A percentile compares a stretch with the other conserved stretches of the same genome.
Evolutionary conservation across 2,113 vertebrate genomes (phyloP).

Genomic region (Indri indri): DNA sequence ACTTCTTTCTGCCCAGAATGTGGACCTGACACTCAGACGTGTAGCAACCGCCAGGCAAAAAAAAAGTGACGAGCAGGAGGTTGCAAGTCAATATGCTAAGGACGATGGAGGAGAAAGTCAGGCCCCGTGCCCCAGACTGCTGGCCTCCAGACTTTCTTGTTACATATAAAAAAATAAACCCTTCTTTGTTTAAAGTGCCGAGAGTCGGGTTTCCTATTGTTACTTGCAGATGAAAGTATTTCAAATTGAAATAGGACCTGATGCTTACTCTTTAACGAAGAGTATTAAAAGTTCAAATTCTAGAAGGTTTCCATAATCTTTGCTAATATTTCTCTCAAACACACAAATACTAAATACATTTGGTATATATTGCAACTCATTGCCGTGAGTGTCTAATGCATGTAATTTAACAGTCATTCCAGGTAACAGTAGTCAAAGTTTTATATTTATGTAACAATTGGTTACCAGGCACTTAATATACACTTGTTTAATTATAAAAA

Average conservation of each 20-base stretch:
- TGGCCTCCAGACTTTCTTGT: not conserved
- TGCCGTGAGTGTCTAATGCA: not conserved
- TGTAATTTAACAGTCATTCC: not conserved
- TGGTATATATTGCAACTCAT: not conserved
- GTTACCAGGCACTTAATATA: not conserved
- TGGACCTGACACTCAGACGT: not conserved
- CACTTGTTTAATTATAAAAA: not conserved
- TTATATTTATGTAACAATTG: not conserved
- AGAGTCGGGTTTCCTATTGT: not conserved
- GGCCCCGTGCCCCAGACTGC: not conserved
- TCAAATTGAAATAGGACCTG: not conserved
- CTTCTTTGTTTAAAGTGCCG: not conserved
- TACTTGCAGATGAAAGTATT: not conserved
- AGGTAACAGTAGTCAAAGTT: not conserved
- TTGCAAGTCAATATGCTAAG: no score
- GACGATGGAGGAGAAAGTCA: not conserved
- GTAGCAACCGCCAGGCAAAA: not conserved
- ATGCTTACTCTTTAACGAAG: conserved; percentile 8
- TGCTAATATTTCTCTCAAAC: not conserved
- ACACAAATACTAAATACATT: not conserved
- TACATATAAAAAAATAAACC: not conserved
- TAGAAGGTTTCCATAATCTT: not conserved
- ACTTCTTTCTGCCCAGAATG: not conserved
- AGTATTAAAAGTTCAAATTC: not conserved
- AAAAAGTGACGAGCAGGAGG: fast-evolving